phyloP scores from a whole-genome alignment of 2,888 invertebrate genomes.

The Pegoplata infirma region DNA sequence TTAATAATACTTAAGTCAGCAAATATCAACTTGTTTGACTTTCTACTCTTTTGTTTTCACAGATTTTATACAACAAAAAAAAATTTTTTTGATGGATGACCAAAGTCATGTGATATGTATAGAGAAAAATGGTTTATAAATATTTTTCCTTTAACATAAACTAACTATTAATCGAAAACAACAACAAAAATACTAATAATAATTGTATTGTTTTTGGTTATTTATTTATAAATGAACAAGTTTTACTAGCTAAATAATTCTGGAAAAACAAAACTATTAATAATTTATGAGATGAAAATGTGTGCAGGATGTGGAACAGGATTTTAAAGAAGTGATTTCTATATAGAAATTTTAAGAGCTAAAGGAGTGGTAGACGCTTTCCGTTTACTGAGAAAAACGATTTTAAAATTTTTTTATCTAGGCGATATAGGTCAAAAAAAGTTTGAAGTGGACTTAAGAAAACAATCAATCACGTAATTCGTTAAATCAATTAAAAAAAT shows the following conservation, averaged over 20 bases:
- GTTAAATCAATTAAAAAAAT: too few species aligned
- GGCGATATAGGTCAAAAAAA: too few species aligned
- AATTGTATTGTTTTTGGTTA: background rate
- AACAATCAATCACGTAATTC: too few species aligned
- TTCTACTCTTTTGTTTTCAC: constrained; percentile 17
- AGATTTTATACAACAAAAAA: too few species aligned
- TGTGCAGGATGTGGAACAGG: background rate
- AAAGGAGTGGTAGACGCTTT: too few species aligned
- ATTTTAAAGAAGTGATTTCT: background rate
- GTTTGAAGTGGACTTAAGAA: too few species aligned
- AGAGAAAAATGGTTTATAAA: constrained; percentile 1
- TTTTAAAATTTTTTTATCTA: too few species aligned
- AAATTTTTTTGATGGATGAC: constrained; percentile 14
- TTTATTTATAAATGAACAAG: background rate
- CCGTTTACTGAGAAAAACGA: too few species aligned
- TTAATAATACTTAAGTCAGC: background rate
- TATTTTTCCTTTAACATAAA: constrained; percentile 1
- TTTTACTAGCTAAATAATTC: constrained; percentile 1
- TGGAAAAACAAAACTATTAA: constrained; percentile 15
- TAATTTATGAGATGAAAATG: constrained; percentile 8
- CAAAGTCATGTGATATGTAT: background rate
- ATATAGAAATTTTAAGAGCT: too few species aligned
- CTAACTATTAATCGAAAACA: background rate
- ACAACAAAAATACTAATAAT: background rate
- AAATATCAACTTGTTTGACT: constrained; percentile 25